Evolutionary conservation across 2,113 vertebrate species (phyloP).

Genomic region (Haplotaxodon microlepis): DNA sequence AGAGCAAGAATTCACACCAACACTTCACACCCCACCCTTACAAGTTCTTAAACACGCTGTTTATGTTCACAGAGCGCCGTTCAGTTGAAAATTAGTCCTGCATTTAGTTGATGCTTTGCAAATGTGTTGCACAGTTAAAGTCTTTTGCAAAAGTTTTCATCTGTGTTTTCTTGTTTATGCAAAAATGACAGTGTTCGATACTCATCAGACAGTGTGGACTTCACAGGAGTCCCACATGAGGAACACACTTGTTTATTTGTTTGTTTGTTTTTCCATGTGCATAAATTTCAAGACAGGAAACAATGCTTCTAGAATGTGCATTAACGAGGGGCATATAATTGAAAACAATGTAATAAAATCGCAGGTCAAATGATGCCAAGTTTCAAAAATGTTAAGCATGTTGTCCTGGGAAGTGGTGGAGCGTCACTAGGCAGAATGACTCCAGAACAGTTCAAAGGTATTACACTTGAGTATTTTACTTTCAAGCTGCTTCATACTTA

Average conservation of each 20-base stretch:
- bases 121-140: background rate
- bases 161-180: background rate
- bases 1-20: background rate
- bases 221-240: background rate
- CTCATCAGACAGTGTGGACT: rapidly evolving
- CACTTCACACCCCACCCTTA: background rate
- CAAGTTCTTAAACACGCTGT: background rate
- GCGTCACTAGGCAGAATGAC: background rate
- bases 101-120: background rate
- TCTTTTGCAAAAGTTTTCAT: background rate
- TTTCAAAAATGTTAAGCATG: background rate
- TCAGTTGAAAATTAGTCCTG: background rate
- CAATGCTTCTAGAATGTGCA: rapidly evolving
- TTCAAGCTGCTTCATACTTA: background rate
- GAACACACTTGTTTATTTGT: background rate
- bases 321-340: rapidly evolving
- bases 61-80: background rate
- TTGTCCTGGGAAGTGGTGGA: background rate
- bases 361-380: background rate
- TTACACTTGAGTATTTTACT: background rate
- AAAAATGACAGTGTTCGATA: rapidly evolving
- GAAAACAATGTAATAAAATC: rapidly evolving
- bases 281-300: background rate
- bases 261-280: background rate
- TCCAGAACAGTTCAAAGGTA: background rate